Percentiles rank a stretch among this genome's conserved stretches.
These are phyloP conservation scores for Alentia gelatinosa DNA, from an alignment of 2,888 invertebrate species.

Conservation along the genomic window DNA sequence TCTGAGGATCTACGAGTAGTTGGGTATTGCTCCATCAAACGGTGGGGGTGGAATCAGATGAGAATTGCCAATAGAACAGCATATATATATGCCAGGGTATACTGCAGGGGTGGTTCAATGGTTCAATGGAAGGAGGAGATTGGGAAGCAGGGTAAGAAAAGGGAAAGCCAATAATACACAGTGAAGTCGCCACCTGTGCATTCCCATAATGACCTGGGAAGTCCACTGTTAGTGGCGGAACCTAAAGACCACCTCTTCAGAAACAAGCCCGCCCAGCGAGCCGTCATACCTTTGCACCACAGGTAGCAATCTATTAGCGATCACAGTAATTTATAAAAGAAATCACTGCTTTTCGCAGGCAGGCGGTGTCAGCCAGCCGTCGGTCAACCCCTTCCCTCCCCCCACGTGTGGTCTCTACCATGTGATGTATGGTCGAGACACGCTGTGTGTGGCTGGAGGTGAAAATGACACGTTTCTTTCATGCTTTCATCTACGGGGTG, in stretches of 20 bases:
- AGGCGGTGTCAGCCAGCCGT: neutral
- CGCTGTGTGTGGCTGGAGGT: neutral
- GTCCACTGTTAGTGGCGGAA: neutral
- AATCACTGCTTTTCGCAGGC: conserved; percentile 17
- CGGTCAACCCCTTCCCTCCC: neutral
- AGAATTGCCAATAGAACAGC: neutral
- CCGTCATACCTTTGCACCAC: neutral
- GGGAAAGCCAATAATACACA: neutral
- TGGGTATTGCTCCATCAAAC: conserved; percentile 7
- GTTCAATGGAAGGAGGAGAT: neutral
- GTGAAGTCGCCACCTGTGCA: neutral
- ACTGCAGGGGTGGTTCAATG: neutral
- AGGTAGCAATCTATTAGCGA: conserved; percentile 41
- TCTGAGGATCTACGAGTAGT: neutral
- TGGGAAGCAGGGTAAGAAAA: neutral
- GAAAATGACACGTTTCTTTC: conserved; percentile 25
- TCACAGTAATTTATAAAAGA: conserved; percentile 43
- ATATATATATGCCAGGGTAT: neutral
- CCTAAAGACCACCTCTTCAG: neutral
- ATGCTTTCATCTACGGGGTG: neutral
- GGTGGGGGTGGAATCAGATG: neutral
- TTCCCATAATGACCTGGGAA: neutral
- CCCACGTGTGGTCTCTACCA: neutral
- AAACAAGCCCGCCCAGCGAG: neutral
- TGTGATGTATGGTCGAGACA: conserved; percentile 1